Base-by-base conservation (phyloP, 2,888 invertebrate genomes). In the Drosophila quinaria region DNA sequence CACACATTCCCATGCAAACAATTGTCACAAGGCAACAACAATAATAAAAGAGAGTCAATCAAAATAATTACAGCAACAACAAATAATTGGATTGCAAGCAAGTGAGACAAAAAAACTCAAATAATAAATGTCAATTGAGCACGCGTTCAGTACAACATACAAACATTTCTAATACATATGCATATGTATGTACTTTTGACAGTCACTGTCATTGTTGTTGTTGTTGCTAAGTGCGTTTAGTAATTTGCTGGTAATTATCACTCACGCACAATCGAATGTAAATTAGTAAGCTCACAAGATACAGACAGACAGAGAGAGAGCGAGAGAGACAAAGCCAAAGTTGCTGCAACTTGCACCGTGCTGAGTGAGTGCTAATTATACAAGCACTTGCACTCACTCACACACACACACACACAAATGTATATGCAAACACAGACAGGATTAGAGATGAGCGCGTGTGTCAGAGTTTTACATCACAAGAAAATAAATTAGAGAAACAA, bases 211-310 rank as follows among this genome's bases (percentile, higher is more conserved):
- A 17, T 41, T 65, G 68, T 54, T 65, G 68, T 72, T 80, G 80
- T 62, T 67, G 87, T 71, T 80, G 71, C 85, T 74, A 79, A 79
- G 84, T 87, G 87, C 87, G 74, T 75, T 81, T 81, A 63, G 84
- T 87, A 87, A 85, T 85, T 89, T 87, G 81, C 87, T 89, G 70
- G 70, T 72, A 87, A 85, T 89, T 85, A 89, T 84, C 87, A 79
- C 79, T 83, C 81, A 86, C 87, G 87, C 89, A 87, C 87, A 79
- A 87, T 84, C 73, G 81, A 77, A 89, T 79, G 74, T 67, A 74
- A 80, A 80, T 74, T 74, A 66, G 77, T 44, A 56, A 52, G 52
- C 33, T 39, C 37, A 51, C 44, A 58, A 19, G 15, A 33, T 9
- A 29, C 17, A 50, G 22, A 17, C 11, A 49, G 19, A 13, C 17